Percentiles rank a stretch among this genome's conserved stretches.
phyloP scores from a whole-genome alignment of 1,140 invertebrate species.

The Galendromus occidentalis region DNA sequence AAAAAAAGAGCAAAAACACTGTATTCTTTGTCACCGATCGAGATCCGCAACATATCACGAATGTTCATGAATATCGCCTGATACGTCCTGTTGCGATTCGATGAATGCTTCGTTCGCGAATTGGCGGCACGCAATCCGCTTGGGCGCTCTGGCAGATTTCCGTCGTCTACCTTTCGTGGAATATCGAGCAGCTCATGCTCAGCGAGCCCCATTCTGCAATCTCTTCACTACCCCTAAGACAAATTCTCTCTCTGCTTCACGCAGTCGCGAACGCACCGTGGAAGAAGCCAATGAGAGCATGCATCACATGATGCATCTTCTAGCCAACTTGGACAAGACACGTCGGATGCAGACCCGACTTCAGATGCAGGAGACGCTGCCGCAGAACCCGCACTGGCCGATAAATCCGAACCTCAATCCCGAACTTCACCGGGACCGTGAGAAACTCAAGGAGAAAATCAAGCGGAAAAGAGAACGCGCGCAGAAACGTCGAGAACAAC shows the following conservation, averaged over 20 bases:
- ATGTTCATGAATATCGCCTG: too few species aligned
- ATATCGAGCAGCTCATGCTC: too few species aligned
- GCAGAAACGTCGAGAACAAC: neutral
- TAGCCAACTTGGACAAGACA: neutral
- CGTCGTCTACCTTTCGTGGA: too few species aligned
- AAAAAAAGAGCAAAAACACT: too few species aligned
- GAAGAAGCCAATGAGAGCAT: constrained; percentile 2
- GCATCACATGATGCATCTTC: constrained; percentile 7
- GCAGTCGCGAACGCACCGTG: neutral
- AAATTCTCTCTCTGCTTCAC: neutral
- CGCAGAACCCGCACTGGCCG: neutral
- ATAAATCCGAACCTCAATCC: constrained; percentile 7
- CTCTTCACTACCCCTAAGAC: too few species aligned
- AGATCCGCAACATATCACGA: too few species aligned
- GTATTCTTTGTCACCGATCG: too few species aligned
- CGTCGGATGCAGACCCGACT: constrained; percentile 1
- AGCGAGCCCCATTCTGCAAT: too few species aligned
- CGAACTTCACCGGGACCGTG: neutral
- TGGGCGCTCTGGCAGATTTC: too few species aligned
- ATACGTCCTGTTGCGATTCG: too few species aligned
- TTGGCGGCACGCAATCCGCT: too few species aligned
- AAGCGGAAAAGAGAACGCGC: constrained; percentile 1
- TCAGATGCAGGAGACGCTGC: neutral
- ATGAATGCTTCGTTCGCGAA: too few species aligned
- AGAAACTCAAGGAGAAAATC: constrained; percentile 10